These are phyloP conservation scores for Eunapius fragilis DNA, from an alignment of 37 sponge, comb jelly and placozoan genomes.

Conservation along the genomic window DNA sequence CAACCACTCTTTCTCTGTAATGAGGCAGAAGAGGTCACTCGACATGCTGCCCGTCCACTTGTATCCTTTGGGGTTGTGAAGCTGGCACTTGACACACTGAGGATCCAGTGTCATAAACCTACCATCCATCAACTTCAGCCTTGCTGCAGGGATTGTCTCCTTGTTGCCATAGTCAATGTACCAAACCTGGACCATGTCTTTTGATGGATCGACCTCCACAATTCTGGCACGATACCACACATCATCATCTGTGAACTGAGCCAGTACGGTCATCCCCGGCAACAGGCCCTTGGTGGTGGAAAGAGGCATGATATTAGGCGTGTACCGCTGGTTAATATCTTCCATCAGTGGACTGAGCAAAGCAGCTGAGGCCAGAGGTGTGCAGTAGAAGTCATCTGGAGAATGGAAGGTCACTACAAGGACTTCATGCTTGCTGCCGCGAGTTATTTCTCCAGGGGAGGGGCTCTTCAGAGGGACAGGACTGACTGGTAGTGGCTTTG, in stretches of 20 bases:
- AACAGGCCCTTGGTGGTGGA: conserved; percentile 1
- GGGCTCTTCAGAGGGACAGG: background rate
- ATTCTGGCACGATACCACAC: conserved; percentile 76
- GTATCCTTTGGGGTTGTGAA: background rate
- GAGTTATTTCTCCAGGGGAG: background rate
- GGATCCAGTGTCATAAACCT: conserved; percentile 29
- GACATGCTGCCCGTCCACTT: conserved; percentile 15
- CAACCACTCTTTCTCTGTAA: conserved; percentile 25
- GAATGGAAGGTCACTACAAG: conserved; percentile 37
- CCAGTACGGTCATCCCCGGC: conserved; percentile 6
- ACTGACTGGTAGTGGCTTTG: background rate
- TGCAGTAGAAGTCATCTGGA: conserved; percentile 63
- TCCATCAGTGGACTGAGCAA: conserved; percentile 55
- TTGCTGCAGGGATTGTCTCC: conserved; percentile 15
- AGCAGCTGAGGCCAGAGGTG: conserved; percentile 30
- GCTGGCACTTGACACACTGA: conserved; percentile 50
- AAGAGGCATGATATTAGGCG: background rate
- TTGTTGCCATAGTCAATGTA: conserved; percentile 83
- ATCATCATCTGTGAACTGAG: conserved; percentile 65
- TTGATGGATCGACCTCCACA: background rate
- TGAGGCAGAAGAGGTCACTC: conserved; percentile 18
- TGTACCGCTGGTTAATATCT: conserved; percentile 16
- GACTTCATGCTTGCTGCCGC: conserved; percentile 32
- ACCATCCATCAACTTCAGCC: conserved; percentile 17
- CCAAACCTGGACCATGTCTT: conserved; percentile 10